phyloP scores from a whole-genome alignment of 2,888 invertebrate genomes.

The Oligia latruncula region DNA sequence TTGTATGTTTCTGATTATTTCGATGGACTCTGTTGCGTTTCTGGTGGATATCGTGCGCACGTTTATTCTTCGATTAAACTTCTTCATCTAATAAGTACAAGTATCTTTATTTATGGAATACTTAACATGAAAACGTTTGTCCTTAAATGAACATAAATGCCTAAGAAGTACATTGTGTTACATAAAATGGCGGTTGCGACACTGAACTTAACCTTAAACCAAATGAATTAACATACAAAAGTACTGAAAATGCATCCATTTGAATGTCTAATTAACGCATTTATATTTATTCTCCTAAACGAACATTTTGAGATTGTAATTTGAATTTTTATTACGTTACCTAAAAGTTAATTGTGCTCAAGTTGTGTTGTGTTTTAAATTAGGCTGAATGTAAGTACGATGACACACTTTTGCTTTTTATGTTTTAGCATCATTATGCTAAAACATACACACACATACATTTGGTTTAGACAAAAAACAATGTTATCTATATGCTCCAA shows the following conservation, averaged over 20 bases:
- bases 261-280: slow-evolving; percentile 82
- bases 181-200: slow-evolving; percentile 80
- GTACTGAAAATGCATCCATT: slow-evolving; percentile 87
- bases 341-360: slow-evolving; percentile 66
- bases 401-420: slow-evolving; percentile 56
- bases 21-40: slow-evolving; percentile 3
- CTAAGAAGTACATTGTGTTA: slow-evolving; percentile 67
- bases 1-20: slow-evolving; percentile 1
- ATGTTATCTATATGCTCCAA: slow-evolving; percentile 29
- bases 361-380: slow-evolving; percentile 62
- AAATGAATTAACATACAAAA: slow-evolving; percentile 88
- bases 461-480: slow-evolving; percentile 27
- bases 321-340: slow-evolving; percentile 74
- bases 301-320: slow-evolving; percentile 71
- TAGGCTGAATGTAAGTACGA: slow-evolving; percentile 60
- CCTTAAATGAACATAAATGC: slow-evolving; percentile 55
- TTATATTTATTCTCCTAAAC: slow-evolving; percentile 76
- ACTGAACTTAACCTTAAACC: slow-evolving; percentile 88
- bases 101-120: slow-evolving; percentile 26
- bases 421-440: slow-evolving; percentile 16
- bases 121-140: slow-evolving; percentile 31
- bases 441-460: no score
- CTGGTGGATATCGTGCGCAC: neutral
- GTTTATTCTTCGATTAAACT: neutral
- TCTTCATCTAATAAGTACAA: neutral